phyloP scores from a whole-genome alignment of 2,113 vertebrate genomes.

The Desmodus rotundus region DNA sequence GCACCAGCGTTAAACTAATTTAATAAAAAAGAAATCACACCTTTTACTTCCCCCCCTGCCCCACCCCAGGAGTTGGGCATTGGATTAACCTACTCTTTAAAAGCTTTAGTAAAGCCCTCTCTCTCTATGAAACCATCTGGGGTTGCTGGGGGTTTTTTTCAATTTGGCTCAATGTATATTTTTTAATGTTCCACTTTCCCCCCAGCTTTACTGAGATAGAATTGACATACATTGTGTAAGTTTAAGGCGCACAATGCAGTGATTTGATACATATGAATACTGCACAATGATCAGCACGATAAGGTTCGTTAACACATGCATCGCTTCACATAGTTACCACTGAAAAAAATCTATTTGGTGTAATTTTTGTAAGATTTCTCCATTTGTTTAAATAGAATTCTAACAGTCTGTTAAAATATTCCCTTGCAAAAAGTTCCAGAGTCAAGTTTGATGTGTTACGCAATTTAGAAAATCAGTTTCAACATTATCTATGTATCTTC shows the following conservation, averaged over 20 bases:
- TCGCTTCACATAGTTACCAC: neutral
- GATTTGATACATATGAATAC: neutral
- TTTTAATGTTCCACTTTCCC: neutral
- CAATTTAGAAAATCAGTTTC: conserved; percentile 15
- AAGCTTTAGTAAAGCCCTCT: neutral
- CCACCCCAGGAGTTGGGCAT: neutral
- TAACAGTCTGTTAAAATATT: neutral
- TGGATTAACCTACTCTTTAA: neutral
- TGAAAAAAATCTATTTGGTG: neutral
- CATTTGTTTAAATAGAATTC: neutral
- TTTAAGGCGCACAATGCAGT: neutral
- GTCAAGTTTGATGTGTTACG: neutral
- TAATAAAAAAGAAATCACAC: neutral
- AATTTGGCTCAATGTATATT: neutral
- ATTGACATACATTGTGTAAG: neutral
- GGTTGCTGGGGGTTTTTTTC: neutral
- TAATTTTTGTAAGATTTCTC: neutral
- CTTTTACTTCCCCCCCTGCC: neutral
- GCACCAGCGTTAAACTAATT: neutral
- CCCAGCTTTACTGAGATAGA: neutral
- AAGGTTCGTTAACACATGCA: neutral
- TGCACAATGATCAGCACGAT: neutral
- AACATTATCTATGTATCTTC: neutral
- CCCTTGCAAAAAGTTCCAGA: neutral
- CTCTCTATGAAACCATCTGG: neutral